These are phyloP conservation scores for Phoxinus phoxinus DNA, from an alignment of 2,113 vertebrate species.

Conservation along the genomic window DNA sequence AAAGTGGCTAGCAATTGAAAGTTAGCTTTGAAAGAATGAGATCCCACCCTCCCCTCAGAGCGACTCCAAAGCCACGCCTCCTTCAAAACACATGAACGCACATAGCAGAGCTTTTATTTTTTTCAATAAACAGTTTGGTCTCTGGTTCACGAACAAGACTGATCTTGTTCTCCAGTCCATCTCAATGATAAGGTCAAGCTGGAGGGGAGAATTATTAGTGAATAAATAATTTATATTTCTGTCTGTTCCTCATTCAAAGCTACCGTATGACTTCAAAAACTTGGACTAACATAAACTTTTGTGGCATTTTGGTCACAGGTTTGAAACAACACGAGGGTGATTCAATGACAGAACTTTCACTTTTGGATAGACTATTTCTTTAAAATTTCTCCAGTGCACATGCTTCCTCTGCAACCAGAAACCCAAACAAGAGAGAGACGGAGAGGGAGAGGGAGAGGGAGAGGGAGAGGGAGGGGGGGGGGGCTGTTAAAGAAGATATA, in stretches of 20 bases:
- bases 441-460: not conserved
- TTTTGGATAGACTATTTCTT: not conserved
- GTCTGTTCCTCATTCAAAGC: not conserved
- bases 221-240: not conserved
- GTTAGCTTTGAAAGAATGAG: too few relatives aligned
- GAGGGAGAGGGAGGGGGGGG: not conserved
- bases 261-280: not conserved
- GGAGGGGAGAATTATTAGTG: not conserved
- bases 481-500: conserved; percentile 13
- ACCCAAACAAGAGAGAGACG: not conserved
- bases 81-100: too few relatives aligned
- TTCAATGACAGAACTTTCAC: not conserved
- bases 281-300: not conserved
- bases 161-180: not conserved
- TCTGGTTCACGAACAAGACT: not conserved
- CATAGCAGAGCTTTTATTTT: too few relatives aligned
- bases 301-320: not conserved
- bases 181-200: not conserved
- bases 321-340: not conserved
- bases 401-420: not conserved
- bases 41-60: too few relatives aligned
- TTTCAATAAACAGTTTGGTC: not conserved
- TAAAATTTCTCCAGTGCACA: conserved; percentile 3
- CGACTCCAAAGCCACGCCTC: too few relatives aligned
- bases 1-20: too few relatives aligned